Percentiles rank a stretch among this genome's conserved stretches.
phyloP scores from a whole-genome alignment of 2,113 vertebrate species.

The Cephalopterus ornatus region DNA sequence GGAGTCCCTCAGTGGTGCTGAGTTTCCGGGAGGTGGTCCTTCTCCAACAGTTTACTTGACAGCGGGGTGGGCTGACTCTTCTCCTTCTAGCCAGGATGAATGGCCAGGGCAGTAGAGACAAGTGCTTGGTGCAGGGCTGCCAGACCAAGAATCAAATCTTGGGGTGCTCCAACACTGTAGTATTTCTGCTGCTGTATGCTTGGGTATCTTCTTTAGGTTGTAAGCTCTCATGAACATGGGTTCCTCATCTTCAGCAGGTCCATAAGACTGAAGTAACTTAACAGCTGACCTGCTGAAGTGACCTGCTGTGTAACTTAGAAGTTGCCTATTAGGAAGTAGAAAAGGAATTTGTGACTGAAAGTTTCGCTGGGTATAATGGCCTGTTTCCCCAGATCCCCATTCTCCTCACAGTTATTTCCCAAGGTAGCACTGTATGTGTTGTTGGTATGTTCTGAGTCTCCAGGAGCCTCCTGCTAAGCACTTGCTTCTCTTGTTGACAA shows the following conservation, averaged over 20 bases:
- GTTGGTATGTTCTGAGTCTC: neutral
- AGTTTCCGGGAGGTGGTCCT: neutral
- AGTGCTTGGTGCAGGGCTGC: neutral
- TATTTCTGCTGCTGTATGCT: neutral
- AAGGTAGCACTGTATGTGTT: neutral
- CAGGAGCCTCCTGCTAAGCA: neutral
- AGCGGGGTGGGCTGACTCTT: neutral
- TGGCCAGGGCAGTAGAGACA: accelerated
- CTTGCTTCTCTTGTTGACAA: neutral
- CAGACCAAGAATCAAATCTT: neutral
- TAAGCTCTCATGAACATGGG: neutral
- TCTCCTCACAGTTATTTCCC: neutral
- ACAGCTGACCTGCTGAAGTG: too few species aligned
- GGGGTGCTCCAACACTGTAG: neutral
- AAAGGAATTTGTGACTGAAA: neutral
- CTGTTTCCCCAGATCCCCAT: neutral
- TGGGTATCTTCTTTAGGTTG: neutral
- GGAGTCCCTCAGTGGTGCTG: accelerated
- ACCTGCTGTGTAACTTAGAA: neutral
- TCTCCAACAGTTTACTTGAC: neutral
- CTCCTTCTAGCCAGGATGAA: neutral
- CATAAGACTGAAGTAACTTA: neutral
- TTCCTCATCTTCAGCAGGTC: neutral
- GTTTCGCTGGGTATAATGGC: neutral
- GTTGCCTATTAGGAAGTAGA: neutral